These are phyloP conservation scores for Gallirallus australis DNA, from an alignment of 2,797 vertebrate species.

Conservation along the genomic window DNA sequence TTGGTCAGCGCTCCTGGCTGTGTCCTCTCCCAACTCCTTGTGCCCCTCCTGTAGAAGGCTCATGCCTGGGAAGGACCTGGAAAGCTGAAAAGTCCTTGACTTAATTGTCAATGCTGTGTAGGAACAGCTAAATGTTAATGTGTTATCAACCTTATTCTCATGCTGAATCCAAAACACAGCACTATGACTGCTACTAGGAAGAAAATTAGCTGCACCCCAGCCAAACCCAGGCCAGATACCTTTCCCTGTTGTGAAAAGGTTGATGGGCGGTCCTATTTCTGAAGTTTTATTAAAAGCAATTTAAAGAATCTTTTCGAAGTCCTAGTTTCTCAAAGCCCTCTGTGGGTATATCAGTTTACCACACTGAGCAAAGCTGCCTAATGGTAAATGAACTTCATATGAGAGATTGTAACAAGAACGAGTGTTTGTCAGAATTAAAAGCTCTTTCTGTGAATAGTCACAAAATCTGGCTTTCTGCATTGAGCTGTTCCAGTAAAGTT, in stretches of 20 bases:
- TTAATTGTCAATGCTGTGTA: too few relatives aligned
- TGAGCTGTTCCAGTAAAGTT: constrained; percentile 55
- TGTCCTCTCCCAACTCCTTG: too few relatives aligned
- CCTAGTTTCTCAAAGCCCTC: constrained; percentile 1
- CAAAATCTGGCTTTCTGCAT: constrained; percentile 22
- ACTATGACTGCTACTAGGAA: too few relatives aligned
- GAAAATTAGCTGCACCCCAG: too few relatives aligned
- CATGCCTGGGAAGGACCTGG: too few relatives aligned
- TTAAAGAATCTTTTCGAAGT: background rate
- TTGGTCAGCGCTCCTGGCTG: too few relatives aligned
- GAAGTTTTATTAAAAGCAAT: background rate
- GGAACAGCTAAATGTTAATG: too few relatives aligned
- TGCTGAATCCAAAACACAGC: too few relatives aligned
- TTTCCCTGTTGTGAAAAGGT: background rate
- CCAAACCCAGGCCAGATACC: background rate
- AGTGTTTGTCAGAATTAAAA: constrained; percentile 18
- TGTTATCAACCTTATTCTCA: too few relatives aligned
- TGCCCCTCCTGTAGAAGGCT: too few relatives aligned
- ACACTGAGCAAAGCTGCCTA: background rate
- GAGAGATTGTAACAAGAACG: background rate
- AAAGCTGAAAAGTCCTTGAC: too few relatives aligned
- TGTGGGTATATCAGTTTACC: background rate
- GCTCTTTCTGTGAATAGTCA: background rate
- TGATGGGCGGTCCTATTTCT: background rate
- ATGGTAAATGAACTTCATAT: background rate